phyloP scores from a whole-genome alignment of 2,888 invertebrate species.

The Athripsodes cinereus region DNA sequence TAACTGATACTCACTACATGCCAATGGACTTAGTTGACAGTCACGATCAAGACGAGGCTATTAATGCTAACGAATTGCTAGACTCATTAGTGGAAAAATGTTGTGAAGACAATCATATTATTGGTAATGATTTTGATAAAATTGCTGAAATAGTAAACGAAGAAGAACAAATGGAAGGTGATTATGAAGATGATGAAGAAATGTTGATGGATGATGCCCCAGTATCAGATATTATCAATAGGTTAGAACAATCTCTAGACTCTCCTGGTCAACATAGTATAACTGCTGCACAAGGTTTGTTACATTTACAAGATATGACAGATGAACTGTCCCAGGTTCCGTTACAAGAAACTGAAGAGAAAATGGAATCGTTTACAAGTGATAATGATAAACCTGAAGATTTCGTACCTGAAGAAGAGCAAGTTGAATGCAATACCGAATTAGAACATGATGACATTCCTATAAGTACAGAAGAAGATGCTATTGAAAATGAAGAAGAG shows the following conservation, averaged over 20 bases:
- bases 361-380: background rate
- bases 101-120: slow-evolving; percentile 55
- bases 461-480: background rate
- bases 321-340: slow-evolving; percentile 29
- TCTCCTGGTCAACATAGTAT: slow-evolving; percentile 35
- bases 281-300: slow-evolving; percentile 28
- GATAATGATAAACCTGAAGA: background rate
- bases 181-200: slow-evolving; percentile 48
- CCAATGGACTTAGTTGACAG: slow-evolving; percentile 42
- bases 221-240: slow-evolving; percentile 55
- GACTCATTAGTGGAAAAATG: slow-evolving; percentile 57
- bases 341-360: slow-evolving; percentile 2
- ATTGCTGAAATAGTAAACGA: slow-evolving; percentile 39
- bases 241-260: slow-evolving; percentile 55
- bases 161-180: slow-evolving; percentile 33
- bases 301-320: slow-evolving; percentile 22
- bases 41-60: slow-evolving; percentile 42
- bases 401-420: background rate
- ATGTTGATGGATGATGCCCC: slow-evolving; percentile 45
- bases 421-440: background rate
- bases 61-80: slow-evolving; percentile 43
- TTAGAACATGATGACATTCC: background rate
- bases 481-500: background rate
- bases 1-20: slow-evolving; percentile 46
- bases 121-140: slow-evolving; percentile 44